Percentiles rank a stretch among this genome's conserved stretches.
These are phyloP conservation scores for Anas bernieri DNA, from an alignment of 2,797 vertebrate species.

Conservation along the genomic window DNA sequence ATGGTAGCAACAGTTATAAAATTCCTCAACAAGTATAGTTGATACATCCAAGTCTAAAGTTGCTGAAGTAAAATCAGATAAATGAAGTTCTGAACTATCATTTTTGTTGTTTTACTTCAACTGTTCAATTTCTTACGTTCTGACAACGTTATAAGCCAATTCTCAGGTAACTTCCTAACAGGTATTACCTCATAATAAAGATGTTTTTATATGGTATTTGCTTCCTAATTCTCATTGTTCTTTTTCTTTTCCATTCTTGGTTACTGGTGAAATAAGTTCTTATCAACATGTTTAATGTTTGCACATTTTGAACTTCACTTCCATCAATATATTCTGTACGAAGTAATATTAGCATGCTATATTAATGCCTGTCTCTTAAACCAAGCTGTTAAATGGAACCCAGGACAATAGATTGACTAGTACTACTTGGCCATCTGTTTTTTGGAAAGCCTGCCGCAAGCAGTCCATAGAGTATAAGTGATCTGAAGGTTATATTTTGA, in stretches of 20 bases:
- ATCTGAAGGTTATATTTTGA: background rate
- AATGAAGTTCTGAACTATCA: background rate
- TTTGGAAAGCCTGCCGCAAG: constrained; percentile 8
- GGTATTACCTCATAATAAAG: background rate
- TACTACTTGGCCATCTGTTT: background rate
- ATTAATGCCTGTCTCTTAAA: constrained; percentile 7
- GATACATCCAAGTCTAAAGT: background rate
- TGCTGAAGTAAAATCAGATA: background rate
- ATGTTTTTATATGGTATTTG: background rate
- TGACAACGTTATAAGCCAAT: background rate
- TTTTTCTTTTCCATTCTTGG: background rate
- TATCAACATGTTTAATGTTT: background rate
- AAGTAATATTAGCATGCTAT: background rate
- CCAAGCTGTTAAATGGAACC: background rate
- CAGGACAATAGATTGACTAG: background rate
- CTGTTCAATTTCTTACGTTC: background rate
- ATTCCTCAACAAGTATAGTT: background rate
- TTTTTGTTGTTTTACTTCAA: background rate
- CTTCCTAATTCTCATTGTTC: background rate
- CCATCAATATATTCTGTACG: background rate
- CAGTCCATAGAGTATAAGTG: background rate
- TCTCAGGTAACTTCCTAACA: background rate
- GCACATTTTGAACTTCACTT: background rate
- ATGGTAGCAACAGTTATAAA: background rate
- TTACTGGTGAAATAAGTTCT: background rate